Conservation (phyloP, 2,113 vertebrate species). For the Megatriorchis doriae region DNA sequence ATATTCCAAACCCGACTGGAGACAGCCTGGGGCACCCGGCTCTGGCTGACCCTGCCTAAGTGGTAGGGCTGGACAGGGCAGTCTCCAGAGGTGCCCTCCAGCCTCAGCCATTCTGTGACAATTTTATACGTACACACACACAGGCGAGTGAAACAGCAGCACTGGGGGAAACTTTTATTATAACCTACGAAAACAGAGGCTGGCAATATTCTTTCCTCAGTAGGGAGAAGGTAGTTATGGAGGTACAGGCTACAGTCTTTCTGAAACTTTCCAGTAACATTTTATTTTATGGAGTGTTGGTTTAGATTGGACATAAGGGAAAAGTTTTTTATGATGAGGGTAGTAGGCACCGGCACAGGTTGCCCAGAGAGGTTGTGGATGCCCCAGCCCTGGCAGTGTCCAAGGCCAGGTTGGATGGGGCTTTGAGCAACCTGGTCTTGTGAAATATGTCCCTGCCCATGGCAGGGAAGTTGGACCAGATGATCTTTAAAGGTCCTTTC, state of each 20-base stretch:
- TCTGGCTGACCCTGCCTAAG: background rate
- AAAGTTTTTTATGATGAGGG: background rate
- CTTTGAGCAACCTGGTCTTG: background rate
- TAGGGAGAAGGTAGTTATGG: background rate
- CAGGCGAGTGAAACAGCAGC: background rate
- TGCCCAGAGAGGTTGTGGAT: background rate
- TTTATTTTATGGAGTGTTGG: background rate
- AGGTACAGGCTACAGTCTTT: background rate
- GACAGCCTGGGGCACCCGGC: accelerated
- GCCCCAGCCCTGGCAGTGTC: too few species aligned
- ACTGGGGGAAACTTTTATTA: background rate
- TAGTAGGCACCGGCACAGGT: background rate
- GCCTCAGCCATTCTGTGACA: background rate
- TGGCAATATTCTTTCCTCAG: background rate
- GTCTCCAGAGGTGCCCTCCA: background rate
- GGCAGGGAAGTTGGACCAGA: background rate
- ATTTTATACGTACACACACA: background rate
- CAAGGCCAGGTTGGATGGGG: background rate
- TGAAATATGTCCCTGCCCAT: background rate
- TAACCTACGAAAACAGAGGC: background rate
- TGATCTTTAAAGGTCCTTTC: background rate
- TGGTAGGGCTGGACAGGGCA: background rate
- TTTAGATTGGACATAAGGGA: background rate
- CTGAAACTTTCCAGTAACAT: background rate
- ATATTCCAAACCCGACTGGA: background rate